Base-by-base conservation (phyloP, 2,113 vertebrate genomes). In the Poeciliopsis occidentalis region DNA sequence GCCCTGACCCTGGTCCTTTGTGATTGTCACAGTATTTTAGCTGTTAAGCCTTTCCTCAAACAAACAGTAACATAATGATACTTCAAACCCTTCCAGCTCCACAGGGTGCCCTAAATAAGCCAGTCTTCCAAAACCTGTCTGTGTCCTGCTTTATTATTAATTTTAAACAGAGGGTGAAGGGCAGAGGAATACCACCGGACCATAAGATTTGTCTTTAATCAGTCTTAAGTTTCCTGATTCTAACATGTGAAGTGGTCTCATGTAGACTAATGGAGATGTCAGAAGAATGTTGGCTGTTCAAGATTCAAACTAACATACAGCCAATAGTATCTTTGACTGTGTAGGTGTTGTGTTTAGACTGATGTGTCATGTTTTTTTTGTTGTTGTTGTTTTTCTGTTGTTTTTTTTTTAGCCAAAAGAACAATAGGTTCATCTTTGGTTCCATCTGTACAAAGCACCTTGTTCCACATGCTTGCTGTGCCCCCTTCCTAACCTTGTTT, bases 1-100 rank as follows among this genome's bases (percentile, higher is more conserved):
- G 85, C 76, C 73, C 92, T 88, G 89, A 91, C 92, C 92, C 87
- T 92, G 84, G 82, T 85, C 79, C 85, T 91, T 89, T 91, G 85
- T 79, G 85, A 85, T 86, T 90, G 86, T 90, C 82, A 80, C 90
- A 88, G 86, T 86, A 79, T 89, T 94, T 93, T 88, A 93, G 88
- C 92, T 87, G 87, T 85, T 91, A 90, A 92, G 88, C 89, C 79
- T 86, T 89, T 84, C 65, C 85, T 94, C 90, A 92, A 93, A 93
- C 93, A 92, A 93, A 93, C 93, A 92, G 94, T 93, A 94, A 94
- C 92, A 90, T 91, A 92, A 94, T 85, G 92, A 94, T 88, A 93
- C 92, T 93, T 94, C 92, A 94, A 93, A 92, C 90, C 87, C 88
- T 84, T 92, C 79, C 87, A 91, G 80, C 93, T 86, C 90, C 79